Evolutionary conservation across 2,113 vertebrate species (phyloP).

Genomic region (Nansenia antarctica): DNA sequence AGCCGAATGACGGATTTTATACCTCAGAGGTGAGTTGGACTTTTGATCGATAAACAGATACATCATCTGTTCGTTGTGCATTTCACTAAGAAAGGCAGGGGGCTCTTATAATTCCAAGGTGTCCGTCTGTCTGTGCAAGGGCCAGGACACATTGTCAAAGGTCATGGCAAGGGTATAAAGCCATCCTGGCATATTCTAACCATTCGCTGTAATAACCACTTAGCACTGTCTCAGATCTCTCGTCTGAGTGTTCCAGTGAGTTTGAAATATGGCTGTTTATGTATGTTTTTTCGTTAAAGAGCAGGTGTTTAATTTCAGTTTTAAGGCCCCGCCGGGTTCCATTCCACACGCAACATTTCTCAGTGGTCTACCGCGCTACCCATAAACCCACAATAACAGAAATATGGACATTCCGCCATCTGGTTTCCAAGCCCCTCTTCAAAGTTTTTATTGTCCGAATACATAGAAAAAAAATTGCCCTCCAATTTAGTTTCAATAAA

Average conservation of each 20-base stretch:
- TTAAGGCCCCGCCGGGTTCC: constrained; percentile 42
- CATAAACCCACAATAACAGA: constrained; percentile 56
- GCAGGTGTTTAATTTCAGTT: constrained; percentile 54
- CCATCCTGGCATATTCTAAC: constrained; percentile 2
- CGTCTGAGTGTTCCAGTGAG: constrained; percentile 25
- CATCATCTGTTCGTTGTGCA: too few relatives aligned
- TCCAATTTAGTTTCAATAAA: constrained; percentile 44
- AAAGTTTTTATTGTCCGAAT: neutral
- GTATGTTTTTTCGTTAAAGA: constrained; percentile 37
- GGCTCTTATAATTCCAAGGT: too few relatives aligned
- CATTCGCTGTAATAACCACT: constrained; percentile 28
- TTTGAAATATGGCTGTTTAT: constrained; percentile 35
- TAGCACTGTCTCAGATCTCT: constrained; percentile 38
- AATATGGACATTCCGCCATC: constrained; percentile 42
- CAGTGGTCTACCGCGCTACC: constrained; percentile 54
- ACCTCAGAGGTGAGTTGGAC: too few relatives aligned
- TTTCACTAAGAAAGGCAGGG: too few relatives aligned
- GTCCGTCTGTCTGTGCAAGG: neutral
- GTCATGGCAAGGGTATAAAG: constrained; percentile 40
- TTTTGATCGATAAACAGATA: too few relatives aligned
- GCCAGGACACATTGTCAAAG: constrained; percentile 14
- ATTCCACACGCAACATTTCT: constrained; percentile 49
- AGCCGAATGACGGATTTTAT: too few relatives aligned
- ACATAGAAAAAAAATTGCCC: neutral
- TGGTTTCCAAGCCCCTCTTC: constrained; percentile 7